Evolutionary conservation across 2,113 vertebrate species (phyloP).

Genomic region (Corydoras sp.): DNA sequence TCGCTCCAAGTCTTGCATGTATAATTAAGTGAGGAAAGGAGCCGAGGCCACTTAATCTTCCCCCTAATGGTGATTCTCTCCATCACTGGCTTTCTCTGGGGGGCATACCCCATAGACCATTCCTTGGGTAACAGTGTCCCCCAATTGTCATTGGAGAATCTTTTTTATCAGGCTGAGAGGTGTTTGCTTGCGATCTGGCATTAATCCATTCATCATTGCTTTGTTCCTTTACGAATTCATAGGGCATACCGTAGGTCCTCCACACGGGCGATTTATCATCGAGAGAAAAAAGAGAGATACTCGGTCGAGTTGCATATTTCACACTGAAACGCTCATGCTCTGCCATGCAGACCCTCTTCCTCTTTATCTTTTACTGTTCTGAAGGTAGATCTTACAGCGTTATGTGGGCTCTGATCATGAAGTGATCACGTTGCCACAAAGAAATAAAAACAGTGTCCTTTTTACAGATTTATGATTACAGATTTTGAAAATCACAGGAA

Average conservation of each 20-base stretch:
- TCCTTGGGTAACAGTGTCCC: conserved; percentile 78
- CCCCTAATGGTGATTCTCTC: conserved; percentile 82
- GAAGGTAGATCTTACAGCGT: no score
- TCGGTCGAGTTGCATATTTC: no score
- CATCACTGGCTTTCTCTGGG: conserved; percentile 70
- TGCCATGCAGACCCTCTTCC: no score
- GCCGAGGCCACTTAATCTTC: conserved; percentile 85
- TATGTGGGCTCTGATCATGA: no score
- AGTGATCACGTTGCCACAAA: no score
- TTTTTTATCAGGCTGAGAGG: conserved; percentile 75
- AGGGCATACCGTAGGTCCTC: conserved; percentile 65
- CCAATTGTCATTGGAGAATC: conserved; percentile 79
- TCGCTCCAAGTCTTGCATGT: conserved; percentile 74
- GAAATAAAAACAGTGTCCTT: no score
- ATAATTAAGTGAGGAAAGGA: conserved; percentile 88
- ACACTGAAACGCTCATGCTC: no score
- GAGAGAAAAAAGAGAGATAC: conserved; percentile 34
- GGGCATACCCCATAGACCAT: conserved; percentile 77
- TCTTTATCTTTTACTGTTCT: no score
- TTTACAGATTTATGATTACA: no score
- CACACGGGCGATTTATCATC: conserved; percentile 72
- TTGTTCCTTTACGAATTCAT: conserved; percentile 76
- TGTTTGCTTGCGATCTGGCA: conserved; percentile 70
- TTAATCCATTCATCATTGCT: conserved; percentile 78
- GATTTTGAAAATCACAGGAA: no score